phyloP scores from a whole-genome alignment of 2,797 vertebrate genomes.

The Notoglanidium macrostoma region DNA sequence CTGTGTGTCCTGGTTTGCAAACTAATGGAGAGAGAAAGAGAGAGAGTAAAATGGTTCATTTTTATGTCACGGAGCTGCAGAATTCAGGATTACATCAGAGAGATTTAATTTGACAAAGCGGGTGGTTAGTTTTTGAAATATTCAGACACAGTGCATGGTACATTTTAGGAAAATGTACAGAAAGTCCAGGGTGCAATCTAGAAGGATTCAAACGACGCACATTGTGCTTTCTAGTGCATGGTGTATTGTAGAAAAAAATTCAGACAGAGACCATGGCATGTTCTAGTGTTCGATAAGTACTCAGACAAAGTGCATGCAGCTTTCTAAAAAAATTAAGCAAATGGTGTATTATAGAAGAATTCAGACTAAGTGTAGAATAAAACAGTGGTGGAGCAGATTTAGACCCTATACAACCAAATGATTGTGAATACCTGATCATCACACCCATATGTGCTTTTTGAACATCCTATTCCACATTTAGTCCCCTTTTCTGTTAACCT shows the following conservation, averaged over 20 bases:
- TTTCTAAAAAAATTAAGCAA: too few relatives aligned
- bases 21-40: background rate
- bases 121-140: background rate
- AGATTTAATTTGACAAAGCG: background rate
- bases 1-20: background rate
- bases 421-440: background rate
- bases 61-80: background rate
- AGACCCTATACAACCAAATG: background rate
- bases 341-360: too few relatives aligned
- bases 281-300: background rate
- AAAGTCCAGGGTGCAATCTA: background rate
- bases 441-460: background rate
- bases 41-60: background rate
- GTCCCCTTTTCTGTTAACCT: too few relatives aligned
- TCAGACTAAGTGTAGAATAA: background rate
- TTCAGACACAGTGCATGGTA: background rate
- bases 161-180: background rate
- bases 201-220: background rate
- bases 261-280: background rate
- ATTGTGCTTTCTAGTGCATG: background rate
- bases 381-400: background rate
- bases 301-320: background rate
- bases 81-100: background rate
- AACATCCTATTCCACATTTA: background rate
- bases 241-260: background rate